Percentiles rank a stretch among this genome's conserved stretches.
phyloP scores from a whole-genome alignment of 2,888 invertebrate species.

The Hesperia comma region DNA sequence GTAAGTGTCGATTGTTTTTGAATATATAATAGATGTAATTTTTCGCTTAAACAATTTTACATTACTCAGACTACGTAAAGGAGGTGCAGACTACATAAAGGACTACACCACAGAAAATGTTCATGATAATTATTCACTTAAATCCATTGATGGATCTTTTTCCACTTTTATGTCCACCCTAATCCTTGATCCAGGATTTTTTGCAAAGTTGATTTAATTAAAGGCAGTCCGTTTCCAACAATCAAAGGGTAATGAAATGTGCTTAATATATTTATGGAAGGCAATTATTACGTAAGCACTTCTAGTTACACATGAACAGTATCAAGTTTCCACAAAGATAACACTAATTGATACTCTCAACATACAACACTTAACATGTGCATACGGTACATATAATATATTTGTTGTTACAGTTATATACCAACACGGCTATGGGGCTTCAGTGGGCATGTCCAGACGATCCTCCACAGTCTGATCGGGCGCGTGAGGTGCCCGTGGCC shows the following conservation, averaged over 20 bases:
- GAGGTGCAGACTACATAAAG: no score
- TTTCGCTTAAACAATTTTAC: no score
- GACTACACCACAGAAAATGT: no score
- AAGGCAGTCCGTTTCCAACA: background rate
- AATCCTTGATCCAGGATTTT: no score
- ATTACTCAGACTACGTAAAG: no score
- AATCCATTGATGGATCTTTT: no score
- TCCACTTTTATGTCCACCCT: no score
- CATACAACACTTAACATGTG: background rate
- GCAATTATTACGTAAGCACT: background rate
- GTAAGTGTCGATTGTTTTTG: no score
- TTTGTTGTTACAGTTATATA: conserved; percentile 88
- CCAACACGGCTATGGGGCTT: conserved; percentile 97
- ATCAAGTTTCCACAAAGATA: conserved; percentile 1
- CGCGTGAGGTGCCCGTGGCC: conserved; percentile 95
- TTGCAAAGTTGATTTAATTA: no score
- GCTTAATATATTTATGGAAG: background rate
- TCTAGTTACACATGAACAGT: background rate
- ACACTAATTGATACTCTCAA: no score
- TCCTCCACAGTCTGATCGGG: conserved; percentile 94
- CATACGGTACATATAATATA: background rate
- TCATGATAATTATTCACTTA: no score
- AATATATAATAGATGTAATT: no score
- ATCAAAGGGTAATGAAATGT: background rate
- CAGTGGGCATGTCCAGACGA: conserved; percentile 97